phyloP scores from a whole-genome alignment of 1,140 invertebrate genomes.

The Proctacanthus coquilletti region DNA sequence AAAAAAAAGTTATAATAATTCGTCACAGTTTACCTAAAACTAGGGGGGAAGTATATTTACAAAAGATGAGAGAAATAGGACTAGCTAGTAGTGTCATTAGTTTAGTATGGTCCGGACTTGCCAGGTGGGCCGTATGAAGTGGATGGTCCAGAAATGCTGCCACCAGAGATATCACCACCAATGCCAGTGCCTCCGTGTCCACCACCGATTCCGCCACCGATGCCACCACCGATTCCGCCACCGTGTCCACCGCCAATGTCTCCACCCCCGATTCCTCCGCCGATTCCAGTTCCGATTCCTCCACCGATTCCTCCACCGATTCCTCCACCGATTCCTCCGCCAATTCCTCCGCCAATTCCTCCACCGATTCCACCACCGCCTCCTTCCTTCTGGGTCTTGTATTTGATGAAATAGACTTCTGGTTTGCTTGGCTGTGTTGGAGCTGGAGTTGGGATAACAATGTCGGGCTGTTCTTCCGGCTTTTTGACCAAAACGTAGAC shows the following conservation, averaged over 20 bases:
- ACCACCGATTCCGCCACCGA: conserved; percentile 22
- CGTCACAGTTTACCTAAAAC: conserved; percentile 1
- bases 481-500: conserved; percentile 79
- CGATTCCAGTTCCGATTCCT: conserved; percentile 26
- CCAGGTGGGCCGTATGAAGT: conserved; percentile 47
- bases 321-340: conserved; percentile 17
- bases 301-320: conserved; percentile 16
- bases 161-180: conserved; percentile 18
- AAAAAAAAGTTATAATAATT: too few relatives aligned
- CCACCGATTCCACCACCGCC: conserved; percentile 28
- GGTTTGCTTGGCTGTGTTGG: conserved; percentile 70
- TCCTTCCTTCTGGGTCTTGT: conserved; percentile 56
- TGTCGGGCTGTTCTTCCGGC: conserved; percentile 61
- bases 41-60: background rate
- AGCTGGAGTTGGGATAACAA: conserved; percentile 53
- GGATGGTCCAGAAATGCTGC: conserved; percentile 34
- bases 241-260: conserved; percentile 21
- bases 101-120: conserved; percentile 30
- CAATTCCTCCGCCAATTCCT: conserved; percentile 22
- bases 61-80: background rate
- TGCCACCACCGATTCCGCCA: conserved; percentile 20
- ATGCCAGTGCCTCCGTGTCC: conserved; percentile 14
- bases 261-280: conserved; percentile 24
- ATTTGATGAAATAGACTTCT: conserved; percentile 77
- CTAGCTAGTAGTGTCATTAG: conserved; percentile 1